Evolutionary conservation across 2,113 vertebrate species (phyloP).

Genomic region (Madoqua kirkii): DNA sequence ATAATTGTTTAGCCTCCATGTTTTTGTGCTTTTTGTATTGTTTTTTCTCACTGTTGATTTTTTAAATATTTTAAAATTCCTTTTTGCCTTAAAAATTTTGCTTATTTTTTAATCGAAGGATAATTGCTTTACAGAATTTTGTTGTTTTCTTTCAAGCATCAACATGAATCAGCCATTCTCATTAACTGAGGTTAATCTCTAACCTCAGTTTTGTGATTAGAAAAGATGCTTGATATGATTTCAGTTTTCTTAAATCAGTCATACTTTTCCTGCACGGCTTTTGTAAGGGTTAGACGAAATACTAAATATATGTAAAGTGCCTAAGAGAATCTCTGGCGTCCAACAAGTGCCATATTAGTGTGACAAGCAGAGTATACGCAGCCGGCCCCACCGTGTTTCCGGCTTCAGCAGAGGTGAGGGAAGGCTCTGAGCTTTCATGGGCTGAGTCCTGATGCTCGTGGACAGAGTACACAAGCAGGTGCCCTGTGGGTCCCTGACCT

Average conservation of each 20-base stretch:
- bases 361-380: accelerated
- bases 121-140: background rate
- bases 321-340: background rate
- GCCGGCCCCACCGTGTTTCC: background rate
- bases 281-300: background rate
- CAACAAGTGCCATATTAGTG: background rate
- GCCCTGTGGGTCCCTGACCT: background rate
- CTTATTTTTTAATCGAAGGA: background rate
- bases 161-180: background rate
- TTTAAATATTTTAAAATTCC: background rate
- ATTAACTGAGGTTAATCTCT: background rate
- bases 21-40: background rate
- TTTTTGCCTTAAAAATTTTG: background rate
- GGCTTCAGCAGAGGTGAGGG: background rate
- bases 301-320: background rate
- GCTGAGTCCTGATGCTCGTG: background rate
- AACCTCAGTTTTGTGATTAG: background rate
- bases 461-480: background rate
- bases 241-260: background rate
- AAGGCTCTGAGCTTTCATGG: background rate
- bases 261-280: background rate
- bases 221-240: background rate
- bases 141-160: background rate
- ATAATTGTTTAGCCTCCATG: background rate
- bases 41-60: background rate